phyloP scores from a whole-genome alignment of 2,797 vertebrate species.

The Chaetodon trifasciatus region DNA sequence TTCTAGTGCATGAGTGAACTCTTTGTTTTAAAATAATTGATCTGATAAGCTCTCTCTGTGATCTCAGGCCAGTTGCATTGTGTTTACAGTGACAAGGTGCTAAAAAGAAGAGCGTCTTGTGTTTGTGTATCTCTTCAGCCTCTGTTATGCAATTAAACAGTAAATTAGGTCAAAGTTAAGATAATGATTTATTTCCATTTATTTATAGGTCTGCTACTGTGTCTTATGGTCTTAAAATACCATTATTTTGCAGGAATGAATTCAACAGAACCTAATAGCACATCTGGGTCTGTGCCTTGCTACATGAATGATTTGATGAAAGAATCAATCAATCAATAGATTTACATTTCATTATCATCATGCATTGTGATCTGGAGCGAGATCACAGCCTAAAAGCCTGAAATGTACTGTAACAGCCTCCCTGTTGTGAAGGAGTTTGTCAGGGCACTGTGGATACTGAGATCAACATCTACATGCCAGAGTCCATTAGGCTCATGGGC shows the following conservation, averaged over 20 bases:
- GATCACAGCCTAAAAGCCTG: constrained; percentile 1
- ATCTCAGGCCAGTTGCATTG: not conserved
- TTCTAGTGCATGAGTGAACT: not conserved
- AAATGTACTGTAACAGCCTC: constrained; percentile 6
- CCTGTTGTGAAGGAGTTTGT: constrained; percentile 18
- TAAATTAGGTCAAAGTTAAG: constrained; percentile 53
- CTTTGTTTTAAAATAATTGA: constrained; percentile 4
- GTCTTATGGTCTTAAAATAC: constrained; percentile 43
- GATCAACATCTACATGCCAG: constrained; percentile 26
- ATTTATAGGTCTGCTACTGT: constrained; percentile 47
- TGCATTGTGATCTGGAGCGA: constrained; percentile 32
- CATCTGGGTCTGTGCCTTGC: constrained; percentile 20
- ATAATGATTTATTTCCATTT: constrained; percentile 56
- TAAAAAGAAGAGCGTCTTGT: constrained; percentile 6
- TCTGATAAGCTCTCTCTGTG: not conserved
- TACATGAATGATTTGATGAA: constrained; percentile 45
- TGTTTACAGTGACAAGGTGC: constrained; percentile 12
- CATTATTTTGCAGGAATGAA: constrained; percentile 50
- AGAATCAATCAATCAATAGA: constrained; percentile 51
- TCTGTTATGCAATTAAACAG: constrained; percentile 34
- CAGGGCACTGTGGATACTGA: constrained; percentile 9
- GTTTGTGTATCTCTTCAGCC: constrained; percentile 29
- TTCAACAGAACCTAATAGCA: constrained; percentile 42
- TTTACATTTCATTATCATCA: constrained; percentile 52
- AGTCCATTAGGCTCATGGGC: constrained; percentile 16